phyloP scores from a whole-genome alignment of 1,140 invertebrate genomes.

The Chironomus tepperi region DNA sequence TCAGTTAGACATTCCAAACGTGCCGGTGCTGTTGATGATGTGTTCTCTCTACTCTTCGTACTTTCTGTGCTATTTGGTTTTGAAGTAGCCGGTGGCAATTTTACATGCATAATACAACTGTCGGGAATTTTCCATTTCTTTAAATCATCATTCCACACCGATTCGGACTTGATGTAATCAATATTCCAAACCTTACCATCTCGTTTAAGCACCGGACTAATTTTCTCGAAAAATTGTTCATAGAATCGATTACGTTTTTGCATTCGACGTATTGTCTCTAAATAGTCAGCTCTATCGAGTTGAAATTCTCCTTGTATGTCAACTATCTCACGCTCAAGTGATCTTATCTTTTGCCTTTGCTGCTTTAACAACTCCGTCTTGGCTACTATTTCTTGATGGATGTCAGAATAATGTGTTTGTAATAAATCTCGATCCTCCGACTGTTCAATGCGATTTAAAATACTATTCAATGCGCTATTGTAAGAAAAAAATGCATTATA shows the following conservation, averaged over 20 bases:
- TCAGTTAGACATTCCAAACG: background rate
- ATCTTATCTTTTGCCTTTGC: slow-evolving; percentile 54
- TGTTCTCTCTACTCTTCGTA: background rate
- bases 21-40: slow-evolving; percentile 17
- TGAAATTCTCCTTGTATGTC: slow-evolving; percentile 81
- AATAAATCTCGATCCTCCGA: slow-evolving; percentile 50
- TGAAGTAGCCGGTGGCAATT: slow-evolving; percentile 50
- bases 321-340: slow-evolving; percentile 61
- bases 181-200: slow-evolving; percentile 70
- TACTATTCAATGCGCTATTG: slow-evolving; percentile 51
- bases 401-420: slow-evolving; percentile 58
- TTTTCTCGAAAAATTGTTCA: slow-evolving; percentile 59
- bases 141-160: slow-evolving; percentile 67
- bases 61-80: slow-evolving; percentile 12
- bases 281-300: slow-evolving; percentile 70
- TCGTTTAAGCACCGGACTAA: slow-evolving; percentile 59
- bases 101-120: slow-evolving; percentile 51
- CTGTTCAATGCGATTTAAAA: slow-evolving; percentile 61
- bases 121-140: slow-evolving; percentile 66
- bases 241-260: slow-evolving; percentile 63
- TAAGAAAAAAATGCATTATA: background rate
- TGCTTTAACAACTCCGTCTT: slow-evolving; percentile 63
- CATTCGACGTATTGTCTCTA: slow-evolving; percentile 73
- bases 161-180: slow-evolving; percentile 57
- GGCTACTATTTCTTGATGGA: slow-evolving; percentile 63